Conservation (phyloP, 2,113 vertebrate genomes). For the Ardeotis arabs region DNA sequence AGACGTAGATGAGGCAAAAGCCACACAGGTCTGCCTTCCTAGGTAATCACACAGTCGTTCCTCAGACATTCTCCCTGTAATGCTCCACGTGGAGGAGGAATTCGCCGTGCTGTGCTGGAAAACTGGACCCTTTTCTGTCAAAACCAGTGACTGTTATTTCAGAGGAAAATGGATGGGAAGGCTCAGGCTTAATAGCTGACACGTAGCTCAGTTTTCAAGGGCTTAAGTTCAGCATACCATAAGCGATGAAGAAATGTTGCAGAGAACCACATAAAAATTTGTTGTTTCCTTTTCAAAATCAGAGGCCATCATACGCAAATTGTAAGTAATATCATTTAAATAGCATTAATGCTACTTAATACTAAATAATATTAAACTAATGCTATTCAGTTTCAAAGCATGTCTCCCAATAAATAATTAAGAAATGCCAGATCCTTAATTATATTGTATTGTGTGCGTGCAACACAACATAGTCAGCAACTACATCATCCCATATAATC, state of each 20-base stretch:
- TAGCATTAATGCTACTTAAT: not conserved
- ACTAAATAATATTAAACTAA: not conserved
- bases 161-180: not conserved
- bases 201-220: not conserved
- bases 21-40: not conserved
- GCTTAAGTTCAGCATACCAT: not conserved
- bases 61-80: not conserved
- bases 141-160: not conserved
- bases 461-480: not conserved
- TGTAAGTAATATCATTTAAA: not conserved
- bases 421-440: not conserved
- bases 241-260: not conserved
- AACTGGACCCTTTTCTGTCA: not conserved
- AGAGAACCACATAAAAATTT: not conserved
- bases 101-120: not conserved
- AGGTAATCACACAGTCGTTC: not conserved
- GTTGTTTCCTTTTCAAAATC: not conserved
- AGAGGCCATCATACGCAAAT: not conserved
- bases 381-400: not conserved
- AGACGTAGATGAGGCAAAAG: not conserved
- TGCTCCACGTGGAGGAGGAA: not conserved
- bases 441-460: fast-evolving
- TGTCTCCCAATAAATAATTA: not conserved
- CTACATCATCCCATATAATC: not conserved
- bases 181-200: not conserved